phyloP scores from a whole-genome alignment of 2,113 vertebrate species.

The Dicentrarchus labrax region DNA sequence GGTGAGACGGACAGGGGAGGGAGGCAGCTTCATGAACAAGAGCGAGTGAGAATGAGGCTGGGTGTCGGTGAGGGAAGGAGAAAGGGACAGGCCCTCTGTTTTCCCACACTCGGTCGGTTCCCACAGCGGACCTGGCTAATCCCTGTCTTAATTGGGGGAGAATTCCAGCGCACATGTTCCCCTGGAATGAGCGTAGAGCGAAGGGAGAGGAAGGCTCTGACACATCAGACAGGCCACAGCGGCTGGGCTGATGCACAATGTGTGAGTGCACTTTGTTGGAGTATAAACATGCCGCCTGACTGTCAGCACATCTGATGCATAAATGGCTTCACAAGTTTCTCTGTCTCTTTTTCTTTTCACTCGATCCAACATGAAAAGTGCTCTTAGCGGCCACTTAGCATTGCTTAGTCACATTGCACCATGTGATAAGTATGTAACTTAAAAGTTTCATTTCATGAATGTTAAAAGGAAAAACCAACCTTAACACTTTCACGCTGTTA shows the following conservation, averaged over 20 bases:
- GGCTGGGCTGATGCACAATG: slow-evolving; percentile 68
- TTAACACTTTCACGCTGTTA: background rate
- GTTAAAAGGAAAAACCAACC: background rate
- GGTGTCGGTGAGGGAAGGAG: slow-evolving; percentile 71
- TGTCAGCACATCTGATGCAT: slow-evolving; percentile 70
- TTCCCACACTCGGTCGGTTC: slow-evolving; percentile 87
- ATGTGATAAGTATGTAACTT: slow-evolving; percentile 6
- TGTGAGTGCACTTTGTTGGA: slow-evolving; percentile 70
- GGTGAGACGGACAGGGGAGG: slow-evolving; percentile 70
- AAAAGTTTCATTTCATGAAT: slow-evolving; percentile 22
- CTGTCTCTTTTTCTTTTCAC: slow-evolving; percentile 6
- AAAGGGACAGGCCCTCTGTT: slow-evolving; percentile 68
- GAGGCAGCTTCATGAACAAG: slow-evolving; percentile 62
- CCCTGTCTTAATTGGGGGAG: slow-evolving; percentile 88
- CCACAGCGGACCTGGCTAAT: slow-evolving; percentile 86
- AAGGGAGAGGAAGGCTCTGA: slow-evolving; percentile 64
- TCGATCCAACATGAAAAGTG: slow-evolving; percentile 17
- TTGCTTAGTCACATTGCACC: slow-evolving; percentile 37
- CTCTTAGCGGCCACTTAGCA: slow-evolving; percentile 56
- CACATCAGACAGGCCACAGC: slow-evolving; percentile 68
- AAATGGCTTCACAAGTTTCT: slow-evolving; percentile 40
- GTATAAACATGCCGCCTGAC: slow-evolving; percentile 64
- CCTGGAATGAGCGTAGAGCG: slow-evolving; percentile 71
- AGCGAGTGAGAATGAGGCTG: slow-evolving; percentile 81
- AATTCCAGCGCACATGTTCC: slow-evolving; percentile 86